Evolutionary conservation across 2,888 invertebrate species (phyloP).

Genomic region (Agrochola circellaris): DNA sequence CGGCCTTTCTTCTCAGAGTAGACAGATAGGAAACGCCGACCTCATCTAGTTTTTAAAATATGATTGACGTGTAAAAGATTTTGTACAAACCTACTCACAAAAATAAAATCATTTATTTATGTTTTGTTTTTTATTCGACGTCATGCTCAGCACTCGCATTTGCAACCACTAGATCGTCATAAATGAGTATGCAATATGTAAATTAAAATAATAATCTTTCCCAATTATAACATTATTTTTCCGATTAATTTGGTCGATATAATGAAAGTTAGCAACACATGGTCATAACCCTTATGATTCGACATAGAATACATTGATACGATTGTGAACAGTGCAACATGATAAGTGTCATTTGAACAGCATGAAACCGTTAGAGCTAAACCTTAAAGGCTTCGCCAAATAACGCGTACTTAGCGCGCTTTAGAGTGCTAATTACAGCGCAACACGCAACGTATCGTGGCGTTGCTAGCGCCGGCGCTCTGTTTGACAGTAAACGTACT

Average conservation of each 20-base stretch:
- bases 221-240: constrained; percentile 36
- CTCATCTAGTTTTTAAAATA: no score
- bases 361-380: not conserved
- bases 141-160: not conserved
- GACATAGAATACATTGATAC: constrained; percentile 40
- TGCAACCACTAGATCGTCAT: not conserved
- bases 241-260: constrained; percentile 22
- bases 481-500: no score
- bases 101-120: no score
- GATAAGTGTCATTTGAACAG: not conserved
- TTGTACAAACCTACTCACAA: no score
- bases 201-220: not conserved
- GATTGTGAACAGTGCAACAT: constrained; percentile 26
- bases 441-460: no score
- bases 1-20: no score
- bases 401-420: no score
- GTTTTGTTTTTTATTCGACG: no score
- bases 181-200: not conserved
- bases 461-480: no score
- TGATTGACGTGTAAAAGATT: no score
- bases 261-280: constrained; percentile 57
- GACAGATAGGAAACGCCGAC: no score
- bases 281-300: constrained; percentile 40
- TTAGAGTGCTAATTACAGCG: no score
- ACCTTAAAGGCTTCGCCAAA: not conserved